Evolutionary conservation across 1,140 invertebrate genomes (phyloP).

Genomic region (Neodiprion fabricii): DNA sequence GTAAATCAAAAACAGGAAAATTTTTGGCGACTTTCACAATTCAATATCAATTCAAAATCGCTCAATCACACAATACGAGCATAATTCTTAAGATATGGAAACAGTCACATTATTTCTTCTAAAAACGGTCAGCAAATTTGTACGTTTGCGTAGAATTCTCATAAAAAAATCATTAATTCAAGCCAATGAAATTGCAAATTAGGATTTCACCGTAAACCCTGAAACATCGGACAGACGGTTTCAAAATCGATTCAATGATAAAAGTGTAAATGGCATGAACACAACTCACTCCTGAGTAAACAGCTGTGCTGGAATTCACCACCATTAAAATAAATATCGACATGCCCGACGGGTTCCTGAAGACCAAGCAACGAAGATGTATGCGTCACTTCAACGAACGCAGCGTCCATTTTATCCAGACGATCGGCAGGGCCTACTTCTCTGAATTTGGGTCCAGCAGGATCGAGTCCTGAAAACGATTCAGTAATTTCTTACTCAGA

Average conservation of each 20-base stretch:
- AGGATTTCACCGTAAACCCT: no score
- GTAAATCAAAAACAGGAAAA: no score
- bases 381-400: slow-evolving; percentile 74
- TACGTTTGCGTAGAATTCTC: background rate
- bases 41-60: no score
- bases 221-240: no score
- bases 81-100: no score
- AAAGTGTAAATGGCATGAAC: no score
- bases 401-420: slow-evolving; percentile 68
- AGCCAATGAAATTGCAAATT: background rate
- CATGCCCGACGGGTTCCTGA: slow-evolving; percentile 57
- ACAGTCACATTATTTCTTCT: no score
- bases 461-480: slow-evolving; percentile 59
- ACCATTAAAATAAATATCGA: slow-evolving; percentile 58
- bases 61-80: no score
- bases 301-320: slow-evolving; percentile 1
- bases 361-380: slow-evolving; percentile 65
- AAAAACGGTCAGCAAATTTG: no score
- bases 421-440: slow-evolving; percentile 61
- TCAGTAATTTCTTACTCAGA: background rate
- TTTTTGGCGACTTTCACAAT: no score
- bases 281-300: slow-evolving; percentile 3
- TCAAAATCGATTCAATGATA: no score
- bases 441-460: slow-evolving; percentile 61
- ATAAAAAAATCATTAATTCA: background rate